Evolutionary conservation across 2,113 vertebrate species (phyloP).

Genomic region (Argyrosomus japonicus): DNA sequence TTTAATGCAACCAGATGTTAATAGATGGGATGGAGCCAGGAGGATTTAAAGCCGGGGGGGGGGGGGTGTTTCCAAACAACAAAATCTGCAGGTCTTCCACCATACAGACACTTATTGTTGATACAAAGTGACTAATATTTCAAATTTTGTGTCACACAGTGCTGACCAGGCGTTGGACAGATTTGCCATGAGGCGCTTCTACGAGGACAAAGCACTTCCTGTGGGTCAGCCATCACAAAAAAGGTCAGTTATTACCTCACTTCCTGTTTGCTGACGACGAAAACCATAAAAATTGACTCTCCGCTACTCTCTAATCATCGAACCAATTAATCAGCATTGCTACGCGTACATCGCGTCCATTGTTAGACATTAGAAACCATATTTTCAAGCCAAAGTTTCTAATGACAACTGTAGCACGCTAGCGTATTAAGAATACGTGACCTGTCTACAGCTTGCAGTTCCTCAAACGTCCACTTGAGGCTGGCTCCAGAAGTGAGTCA

Average conservation of each 20-base stretch:
- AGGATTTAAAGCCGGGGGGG: conserved; percentile 21
- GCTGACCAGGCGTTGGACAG: conserved; percentile 96
- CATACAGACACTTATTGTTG: not conserved
- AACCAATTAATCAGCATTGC: too few relatives aligned
- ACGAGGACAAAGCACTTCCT: conserved; percentile 95
- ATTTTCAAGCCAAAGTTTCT: too few relatives aligned
- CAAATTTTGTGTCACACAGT: conserved; percentile 71
- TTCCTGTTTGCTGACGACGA: conserved; percentile 42
- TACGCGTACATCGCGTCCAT: too few relatives aligned
- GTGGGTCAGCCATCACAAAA: conserved; percentile 95
- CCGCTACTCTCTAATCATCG: too few relatives aligned
- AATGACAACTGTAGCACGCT: too few relatives aligned
- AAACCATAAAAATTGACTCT: too few relatives aligned
- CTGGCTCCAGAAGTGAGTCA: too few relatives aligned
- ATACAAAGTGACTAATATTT: not conserved
- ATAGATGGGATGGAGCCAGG: conserved; percentile 31
- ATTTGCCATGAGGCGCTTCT: conserved; percentile 98
- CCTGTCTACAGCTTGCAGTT: too few relatives aligned
- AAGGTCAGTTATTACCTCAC: conserved; percentile 85
- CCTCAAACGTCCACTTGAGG: too few relatives aligned
- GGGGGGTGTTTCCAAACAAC: conserved; percentile 20
- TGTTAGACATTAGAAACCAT: too few relatives aligned
- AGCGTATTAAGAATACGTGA: too few relatives aligned
- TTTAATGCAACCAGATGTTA: conserved; percentile 72
- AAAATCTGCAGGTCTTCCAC: conserved; percentile 9